phyloP scores from a whole-genome alignment of 2,797 vertebrate species.

The Helostoma temminkii region DNA sequence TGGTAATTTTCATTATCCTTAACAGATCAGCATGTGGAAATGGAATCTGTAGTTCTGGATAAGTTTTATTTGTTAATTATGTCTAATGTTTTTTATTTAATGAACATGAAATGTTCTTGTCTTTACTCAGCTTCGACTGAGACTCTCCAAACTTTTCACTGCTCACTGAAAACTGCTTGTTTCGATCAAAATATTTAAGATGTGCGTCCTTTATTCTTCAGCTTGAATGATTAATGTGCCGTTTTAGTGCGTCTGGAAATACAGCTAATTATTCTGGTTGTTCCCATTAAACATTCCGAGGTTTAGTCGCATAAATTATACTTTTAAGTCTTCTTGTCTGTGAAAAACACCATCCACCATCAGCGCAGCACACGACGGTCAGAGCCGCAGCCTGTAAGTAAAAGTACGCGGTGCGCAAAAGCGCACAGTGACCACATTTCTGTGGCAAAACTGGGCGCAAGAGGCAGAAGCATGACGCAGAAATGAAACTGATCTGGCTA shows the following conservation, averaged over 20 bases:
- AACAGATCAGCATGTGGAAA: background rate
- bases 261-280: background rate
- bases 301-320: background rate
- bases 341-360: background rate
- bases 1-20: conserved; percentile 43
- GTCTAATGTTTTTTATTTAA: too few species aligned
- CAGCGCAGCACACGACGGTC: background rate
- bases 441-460: background rate
- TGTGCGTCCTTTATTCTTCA: background rate
- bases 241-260: background rate
- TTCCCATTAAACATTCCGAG: background rate
- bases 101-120: background rate
- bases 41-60: too few species aligned
- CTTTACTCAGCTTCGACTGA: too few species aligned
- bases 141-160: background rate
- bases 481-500: background rate
- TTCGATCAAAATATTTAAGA: background rate
- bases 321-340: background rate
- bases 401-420: conserved; percentile 54
- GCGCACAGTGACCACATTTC: conserved; percentile 28
- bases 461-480: background rate
- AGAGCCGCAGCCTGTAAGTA: background rate
- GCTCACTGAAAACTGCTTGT: background rate
- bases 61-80: too few species aligned
- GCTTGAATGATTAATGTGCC: background rate